A percentile compares a stretch with the other conserved stretches of the same genome.
phyloP scores from a whole-genome alignment of 2,888 invertebrate genomes.

The Colletes collaris region DNA sequence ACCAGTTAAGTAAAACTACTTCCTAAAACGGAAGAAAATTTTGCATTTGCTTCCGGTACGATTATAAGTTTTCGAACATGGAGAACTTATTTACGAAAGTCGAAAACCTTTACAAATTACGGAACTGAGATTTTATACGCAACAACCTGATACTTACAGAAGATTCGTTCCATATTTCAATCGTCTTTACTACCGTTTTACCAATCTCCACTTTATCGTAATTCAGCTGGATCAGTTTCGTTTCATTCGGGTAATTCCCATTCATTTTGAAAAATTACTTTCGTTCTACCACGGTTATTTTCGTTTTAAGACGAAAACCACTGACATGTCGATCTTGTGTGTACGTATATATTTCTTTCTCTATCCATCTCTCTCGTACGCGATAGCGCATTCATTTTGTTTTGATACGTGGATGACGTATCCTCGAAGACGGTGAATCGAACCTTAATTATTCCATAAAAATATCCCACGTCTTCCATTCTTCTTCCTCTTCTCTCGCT shows the following conservation, averaged over 20 bases:
- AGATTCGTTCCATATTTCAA: conserved; percentile 73
- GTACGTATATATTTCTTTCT: background rate
- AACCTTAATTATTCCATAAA: conserved; percentile 26
- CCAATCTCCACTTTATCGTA: conserved; percentile 72
- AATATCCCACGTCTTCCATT: conserved; percentile 21
- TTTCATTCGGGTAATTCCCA: background rate
- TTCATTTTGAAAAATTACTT: background rate
- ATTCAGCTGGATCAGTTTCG: conserved; percentile 60
- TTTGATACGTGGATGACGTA: conserved; percentile 55
- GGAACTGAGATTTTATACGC: background rate
- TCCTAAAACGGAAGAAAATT: too few relatives aligned
- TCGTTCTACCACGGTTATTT: background rate
- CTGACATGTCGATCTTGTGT: conserved; percentile 31
- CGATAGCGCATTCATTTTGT: conserved; percentile 47
- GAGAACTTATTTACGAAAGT: too few relatives aligned
- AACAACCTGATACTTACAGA: conserved; percentile 64
- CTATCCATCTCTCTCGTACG: conserved; percentile 5
- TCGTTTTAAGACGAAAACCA: conserved; percentile 22
- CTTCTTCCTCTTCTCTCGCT: background rate
- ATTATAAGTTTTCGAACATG: too few relatives aligned
- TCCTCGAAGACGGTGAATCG: conserved; percentile 34
- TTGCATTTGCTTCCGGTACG: too few relatives aligned
- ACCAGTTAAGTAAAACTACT: too few relatives aligned
- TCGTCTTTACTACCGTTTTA: conserved; percentile 61
- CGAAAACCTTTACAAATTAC: too few relatives aligned